Conservation (phyloP, 2,888 invertebrate genomes). For the Nemotelus pantherinus region DNA sequence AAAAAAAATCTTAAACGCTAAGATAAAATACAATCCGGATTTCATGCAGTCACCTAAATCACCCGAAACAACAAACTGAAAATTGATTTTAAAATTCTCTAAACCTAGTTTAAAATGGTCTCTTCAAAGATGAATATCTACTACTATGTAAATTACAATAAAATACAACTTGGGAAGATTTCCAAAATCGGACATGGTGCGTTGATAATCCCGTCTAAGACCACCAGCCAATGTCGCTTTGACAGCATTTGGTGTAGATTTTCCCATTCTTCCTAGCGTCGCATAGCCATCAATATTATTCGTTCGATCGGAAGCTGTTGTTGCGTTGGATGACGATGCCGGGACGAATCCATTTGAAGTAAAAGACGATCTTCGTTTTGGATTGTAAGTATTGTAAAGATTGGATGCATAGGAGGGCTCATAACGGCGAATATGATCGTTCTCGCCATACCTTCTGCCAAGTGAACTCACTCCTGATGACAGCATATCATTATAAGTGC, state of each 20-base stretch:
- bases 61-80: too few species aligned
- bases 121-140: too few species aligned
- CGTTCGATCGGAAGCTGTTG: slow-evolving; percentile 25
- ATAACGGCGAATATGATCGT: slow-evolving; percentile 52
- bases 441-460: slow-evolving; percentile 52
- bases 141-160: too few species aligned
- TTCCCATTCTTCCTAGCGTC: slow-evolving; percentile 61
- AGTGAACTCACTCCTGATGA: slow-evolving; percentile 54
- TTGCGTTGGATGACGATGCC: slow-evolving; percentile 48
- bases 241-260: slow-evolving; percentile 62
- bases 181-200: slow-evolving; percentile 49
- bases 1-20: too few species aligned
- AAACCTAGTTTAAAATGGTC: too few species aligned
- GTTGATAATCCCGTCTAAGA: slow-evolving; percentile 47
- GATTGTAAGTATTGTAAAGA: slow-evolving; percentile 62
- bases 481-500: slow-evolving; percentile 61
- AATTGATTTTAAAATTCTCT: too few species aligned
- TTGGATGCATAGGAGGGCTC: slow-evolving; percentile 50
- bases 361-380: slow-evolving; percentile 62
- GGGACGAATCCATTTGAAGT: slow-evolving; percentile 57
- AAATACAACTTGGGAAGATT: slow-evolving; percentile 48
- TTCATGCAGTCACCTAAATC: too few species aligned
- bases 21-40: too few species aligned
- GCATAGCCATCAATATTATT: slow-evolving; percentile 62
- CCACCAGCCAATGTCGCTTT: slow-evolving; percentile 51